Base-by-base conservation (phyloP, 2,888 invertebrate species). In the Gastracanthus pulcherrimus region DNA sequence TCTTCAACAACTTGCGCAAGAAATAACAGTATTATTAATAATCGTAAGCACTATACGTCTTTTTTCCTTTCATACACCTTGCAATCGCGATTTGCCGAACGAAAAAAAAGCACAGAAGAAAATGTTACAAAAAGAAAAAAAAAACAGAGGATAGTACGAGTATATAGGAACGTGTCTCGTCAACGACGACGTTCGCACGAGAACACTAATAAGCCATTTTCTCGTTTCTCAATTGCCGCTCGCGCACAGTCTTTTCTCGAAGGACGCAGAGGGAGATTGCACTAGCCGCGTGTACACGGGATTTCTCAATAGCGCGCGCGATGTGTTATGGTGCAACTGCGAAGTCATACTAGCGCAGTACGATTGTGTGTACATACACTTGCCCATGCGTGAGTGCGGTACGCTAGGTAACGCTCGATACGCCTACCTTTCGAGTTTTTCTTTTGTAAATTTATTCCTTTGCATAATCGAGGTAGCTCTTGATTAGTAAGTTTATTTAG, bases 171-270 rank as follows among this genome's bases (percentile, higher is more conserved):
- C 34, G 31, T 31, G 72, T 31, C 31, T 60, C 69, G 51, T 13
- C 51, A 16, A 19, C 60, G 62, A n/a, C 38, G 45, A 55, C 31
- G 31, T 38, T 6, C 38, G 62, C 48, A 2, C 34, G 77, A 70
- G 70, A 45, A 38, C 62, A 36, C 74, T 81, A 81, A 82, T 80
- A 74, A 78, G 81, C 72, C 80, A 58, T 79, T 76, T 80, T 70
- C 78, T 82, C 69, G 72, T 84, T 84, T 83, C 83, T 78, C 83
- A 84, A 83, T 82, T 83, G 26, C 72, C 78, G 64, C 13, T 16
- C 16, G 55, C 31, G 6, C 78, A 5, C 48, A 64, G 81, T 48
- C 75, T 82, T 80, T 80, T 76, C 82, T 69, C 81, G 82, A 82
- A 81, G 83, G 76, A 80, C 81, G 74, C 62, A 19, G 55, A 71